Percentiles rank a stretch among this genome's conserved stretches.
phyloP scores from a whole-genome alignment of 2,888 invertebrate species.

The Gastrophysa polygoni region DNA sequence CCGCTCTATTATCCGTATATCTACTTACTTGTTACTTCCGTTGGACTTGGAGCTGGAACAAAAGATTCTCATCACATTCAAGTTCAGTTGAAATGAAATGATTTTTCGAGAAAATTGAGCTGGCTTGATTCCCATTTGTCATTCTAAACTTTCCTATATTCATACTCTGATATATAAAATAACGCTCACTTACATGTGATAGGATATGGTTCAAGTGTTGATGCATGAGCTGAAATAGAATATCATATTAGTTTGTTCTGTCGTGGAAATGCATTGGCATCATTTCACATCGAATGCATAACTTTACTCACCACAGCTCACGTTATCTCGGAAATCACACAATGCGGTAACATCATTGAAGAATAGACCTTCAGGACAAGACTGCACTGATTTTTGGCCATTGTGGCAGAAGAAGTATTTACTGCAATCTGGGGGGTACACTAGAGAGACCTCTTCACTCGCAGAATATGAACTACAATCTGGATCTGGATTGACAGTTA shows the following conservation, averaged over 20 bases:
- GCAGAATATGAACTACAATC: neutral
- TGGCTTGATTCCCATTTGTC: neutral
- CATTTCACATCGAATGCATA: neutral
- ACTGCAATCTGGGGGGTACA: slow-evolving; percentile 8
- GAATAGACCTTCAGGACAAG: slow-evolving; percentile 9
- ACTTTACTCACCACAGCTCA: neutral
- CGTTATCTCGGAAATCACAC: slow-evolving; percentile 6
- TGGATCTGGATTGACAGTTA: neutral
- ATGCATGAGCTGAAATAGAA: slow-evolving; percentile 3
- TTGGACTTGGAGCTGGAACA: too few relatives aligned
- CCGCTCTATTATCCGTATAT: too few relatives aligned
- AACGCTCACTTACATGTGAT: slow-evolving; percentile 6
- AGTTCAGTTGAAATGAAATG: too few relatives aligned
- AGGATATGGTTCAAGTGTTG: neutral
- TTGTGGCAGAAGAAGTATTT: slow-evolving; percentile 6
- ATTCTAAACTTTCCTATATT: too few relatives aligned
- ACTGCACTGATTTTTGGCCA: neutral
- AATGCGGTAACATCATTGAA: neutral
- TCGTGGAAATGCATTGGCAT: too few relatives aligned
- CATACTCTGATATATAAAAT: too few relatives aligned
- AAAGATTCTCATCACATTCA: too few relatives aligned
- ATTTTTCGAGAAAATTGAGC: neutral
- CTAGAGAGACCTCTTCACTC: neutral
- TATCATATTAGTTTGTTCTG: too few relatives aligned
- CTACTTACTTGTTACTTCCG: too few relatives aligned